Conservation (phyloP, 2,797 vertebrate genomes). For the Sebastes melanostomus region DNA sequence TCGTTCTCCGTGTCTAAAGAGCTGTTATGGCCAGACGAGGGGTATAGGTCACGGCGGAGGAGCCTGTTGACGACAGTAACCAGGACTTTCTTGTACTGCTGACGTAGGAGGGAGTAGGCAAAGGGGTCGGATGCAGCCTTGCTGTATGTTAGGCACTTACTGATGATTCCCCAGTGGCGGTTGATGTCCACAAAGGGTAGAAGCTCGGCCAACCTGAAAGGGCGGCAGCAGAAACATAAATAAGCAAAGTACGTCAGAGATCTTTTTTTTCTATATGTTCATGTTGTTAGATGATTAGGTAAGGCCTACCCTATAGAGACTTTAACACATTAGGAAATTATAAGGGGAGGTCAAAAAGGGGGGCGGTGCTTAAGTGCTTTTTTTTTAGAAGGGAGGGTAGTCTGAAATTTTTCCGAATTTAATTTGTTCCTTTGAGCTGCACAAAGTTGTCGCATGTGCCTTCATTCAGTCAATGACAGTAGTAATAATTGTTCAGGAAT, state of each 20-base stretch:
- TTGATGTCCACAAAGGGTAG: constrained; percentile 86
- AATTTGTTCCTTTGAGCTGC: background rate
- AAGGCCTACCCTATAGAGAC: background rate
- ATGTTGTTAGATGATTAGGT: background rate
- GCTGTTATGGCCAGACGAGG: constrained; percentile 87
- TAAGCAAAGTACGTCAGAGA: background rate
- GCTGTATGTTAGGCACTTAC: constrained; percentile 91
- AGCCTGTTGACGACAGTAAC: constrained; percentile 84
- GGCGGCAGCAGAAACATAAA: constrained; percentile 28
- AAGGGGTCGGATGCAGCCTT: constrained; percentile 88
- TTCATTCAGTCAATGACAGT: background rate
- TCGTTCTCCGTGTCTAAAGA: constrained; percentile 89
- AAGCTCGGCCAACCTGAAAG: constrained; percentile 86
- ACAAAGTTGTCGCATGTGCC: background rate
- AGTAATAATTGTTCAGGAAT: background rate
- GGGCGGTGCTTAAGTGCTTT: too few relatives aligned
- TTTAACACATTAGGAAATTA: background rate
- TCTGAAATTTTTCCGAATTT: background rate
- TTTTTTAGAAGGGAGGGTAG: background rate
- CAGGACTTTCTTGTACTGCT: constrained; percentile 88
- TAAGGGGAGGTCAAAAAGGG: background rate
- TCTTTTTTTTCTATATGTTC: background rate
- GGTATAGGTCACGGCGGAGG: constrained; percentile 88
- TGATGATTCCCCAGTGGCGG: constrained; percentile 89
- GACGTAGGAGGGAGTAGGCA: constrained; percentile 87